A percentile compares a stretch with the other conserved stretches of the same genome.
These are phyloP conservation scores for Romanogobio albipinnatus DNA, from an alignment of 2,113 vertebrate species.

Conservation along the genomic window DNA sequence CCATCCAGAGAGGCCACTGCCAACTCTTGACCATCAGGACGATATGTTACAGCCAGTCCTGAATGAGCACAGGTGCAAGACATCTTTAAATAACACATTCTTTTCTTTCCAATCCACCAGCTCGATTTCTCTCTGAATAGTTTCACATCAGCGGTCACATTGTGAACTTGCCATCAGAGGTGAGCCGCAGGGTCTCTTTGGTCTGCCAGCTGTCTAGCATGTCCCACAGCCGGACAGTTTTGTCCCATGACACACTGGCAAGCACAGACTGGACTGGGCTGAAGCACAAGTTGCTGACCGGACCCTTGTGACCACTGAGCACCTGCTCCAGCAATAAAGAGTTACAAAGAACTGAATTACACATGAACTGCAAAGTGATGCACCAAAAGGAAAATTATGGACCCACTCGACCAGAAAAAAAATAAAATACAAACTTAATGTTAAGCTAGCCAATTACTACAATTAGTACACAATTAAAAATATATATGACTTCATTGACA, in stretches of 20 bases:
- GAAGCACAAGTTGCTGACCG: slow-evolving; percentile 89
- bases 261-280: slow-evolving; percentile 87
- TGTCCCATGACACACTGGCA: slow-evolving; percentile 95
- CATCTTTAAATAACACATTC: slow-evolving; percentile 4
- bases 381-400: background rate
- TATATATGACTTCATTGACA: no score
- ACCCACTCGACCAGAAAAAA: background rate
- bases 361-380: background rate
- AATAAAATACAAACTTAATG: background rate
- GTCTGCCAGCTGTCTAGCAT: slow-evolving; percentile 97
- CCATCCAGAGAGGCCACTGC: slow-evolving; percentile 89
- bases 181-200: slow-evolving; percentile 85
- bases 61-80: slow-evolving; percentile 8
- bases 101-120: background rate
- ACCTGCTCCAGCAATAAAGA: slow-evolving; percentile 73
- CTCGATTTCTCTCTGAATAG: background rate
- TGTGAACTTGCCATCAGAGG: slow-evolving; percentile 82
- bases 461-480: background rate
- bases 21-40: slow-evolving; percentile 89
- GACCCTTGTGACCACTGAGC: slow-evolving; percentile 90
- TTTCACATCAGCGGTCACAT: background rate
- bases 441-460: background rate
- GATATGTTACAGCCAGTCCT: slow-evolving; percentile 87
- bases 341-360: background rate
- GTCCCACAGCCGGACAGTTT: slow-evolving; percentile 92